Evolutionary conservation across 2,113 vertebrate genomes (phyloP), one percentile per base, ranked within the genome.

Genomic region (Oxygymnocypris stewartii): DNA sequence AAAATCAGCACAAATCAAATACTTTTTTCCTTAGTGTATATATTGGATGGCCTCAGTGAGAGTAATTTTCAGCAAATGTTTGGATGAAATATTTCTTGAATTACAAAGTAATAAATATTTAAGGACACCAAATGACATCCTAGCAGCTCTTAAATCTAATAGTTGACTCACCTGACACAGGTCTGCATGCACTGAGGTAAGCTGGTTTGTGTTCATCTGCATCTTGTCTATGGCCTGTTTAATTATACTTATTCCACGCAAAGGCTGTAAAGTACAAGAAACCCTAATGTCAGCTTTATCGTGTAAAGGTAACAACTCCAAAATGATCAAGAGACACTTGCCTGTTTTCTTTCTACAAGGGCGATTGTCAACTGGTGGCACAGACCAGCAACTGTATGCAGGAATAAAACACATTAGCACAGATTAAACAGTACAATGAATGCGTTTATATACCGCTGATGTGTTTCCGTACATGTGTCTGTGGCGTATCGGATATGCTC

Each of bases 221-320:
- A 99, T 99, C 96, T 99, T 99, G 95, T 99, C 98, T 95, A 99
- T 97, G 94, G 98, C 98, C 96, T 99, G 98, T 95, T 97, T 99
- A 90, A 99, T 95, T 94, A 99, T 92, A 89, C 97, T 96, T 87
- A 99, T 96, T 89, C 98, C 98, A 92, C 98, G 96, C 93, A 99
- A 95, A 88, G 98, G 97, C 98, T 99, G 96, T 90, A 81, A 31
- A 75, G 14, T 28, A 76, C 71, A 77, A 76, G 13, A 83, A 23
- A 82, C 20, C 13, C 42, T 76, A 77, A 65, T 37, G 69, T 25
- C n/a, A 75, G 7, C 14, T 18, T 11, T 67, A 16, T 49, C 16
- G 1, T 49, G 20, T 20, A 35, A 79, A 57, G 16, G 20, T 1
- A 23, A 57, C n/a, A n/a, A 13, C 16, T 35, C 16, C 4, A 31